A percentile compares a stretch with the other conserved stretches of the same genome.
Evolutionary conservation across 2,797 vertebrate species (phyloP).

Genomic region (Alca torda): DNA sequence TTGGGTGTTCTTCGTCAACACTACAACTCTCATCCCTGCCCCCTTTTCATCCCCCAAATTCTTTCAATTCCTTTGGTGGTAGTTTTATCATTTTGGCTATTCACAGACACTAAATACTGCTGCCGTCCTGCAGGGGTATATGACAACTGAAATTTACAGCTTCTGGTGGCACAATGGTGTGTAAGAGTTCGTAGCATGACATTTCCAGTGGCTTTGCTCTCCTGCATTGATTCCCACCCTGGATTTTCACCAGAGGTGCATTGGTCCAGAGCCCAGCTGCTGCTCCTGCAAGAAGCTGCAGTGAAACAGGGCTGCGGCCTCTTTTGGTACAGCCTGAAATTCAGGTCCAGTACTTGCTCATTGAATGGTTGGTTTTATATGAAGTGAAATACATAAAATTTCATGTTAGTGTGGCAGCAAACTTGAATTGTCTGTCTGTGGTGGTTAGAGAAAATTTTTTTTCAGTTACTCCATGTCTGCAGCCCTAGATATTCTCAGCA

Average conservation of each 20-base stretch:
- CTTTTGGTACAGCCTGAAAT: neutral
- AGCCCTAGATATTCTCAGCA: neutral
- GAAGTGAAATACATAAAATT: neutral
- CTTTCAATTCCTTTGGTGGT: neutral
- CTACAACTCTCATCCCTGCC: neutral
- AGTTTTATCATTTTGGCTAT: neutral
- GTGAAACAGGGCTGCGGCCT: neutral
- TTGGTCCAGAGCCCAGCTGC: neutral
- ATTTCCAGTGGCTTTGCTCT: neutral
- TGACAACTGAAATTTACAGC: neutral
- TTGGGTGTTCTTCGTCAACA: neutral
- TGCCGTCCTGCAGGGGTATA: neutral
- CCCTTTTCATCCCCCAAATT: neutral
- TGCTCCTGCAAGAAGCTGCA: neutral
- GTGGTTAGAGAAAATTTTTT: neutral
- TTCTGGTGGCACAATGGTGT: neutral
- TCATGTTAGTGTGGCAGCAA: neutral
- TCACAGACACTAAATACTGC: neutral
- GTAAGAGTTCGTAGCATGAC: neutral
- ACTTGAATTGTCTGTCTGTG: neutral
- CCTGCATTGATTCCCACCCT: neutral
- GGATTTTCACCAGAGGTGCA: neutral
- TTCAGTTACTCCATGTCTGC: neutral
- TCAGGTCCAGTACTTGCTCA: neutral
- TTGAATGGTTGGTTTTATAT: neutral